Evolutionary conservation across 2,888 invertebrate species (phyloP), one percentile per base, ranked within the genome.

Genomic region (Volucella inflata): DNA sequence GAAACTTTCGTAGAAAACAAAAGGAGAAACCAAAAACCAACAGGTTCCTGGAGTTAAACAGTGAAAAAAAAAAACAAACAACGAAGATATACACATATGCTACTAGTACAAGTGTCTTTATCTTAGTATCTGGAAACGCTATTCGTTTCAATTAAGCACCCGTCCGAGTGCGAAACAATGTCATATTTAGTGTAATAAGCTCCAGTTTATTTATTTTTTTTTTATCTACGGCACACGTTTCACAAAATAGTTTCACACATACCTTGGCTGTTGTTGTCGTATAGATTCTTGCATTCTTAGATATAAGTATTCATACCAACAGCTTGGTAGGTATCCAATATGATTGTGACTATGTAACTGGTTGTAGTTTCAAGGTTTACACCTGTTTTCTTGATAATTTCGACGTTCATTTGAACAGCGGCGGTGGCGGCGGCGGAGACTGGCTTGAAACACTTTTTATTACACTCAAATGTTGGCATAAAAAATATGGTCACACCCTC

Each of bases 301-400:
- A 30, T 30, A 30, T 30, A 6, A 30, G 1, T 30, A 6, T 6
- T 30, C 4, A 6, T 30, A n/a, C 6, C 16, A 59, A 51, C 42
- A 53, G 53, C 53, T 44, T 44, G 12, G 44, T 40, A 16, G 2
- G 1, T 50, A 11, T 14, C 21, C 40, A 11, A n/a, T 50, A 42
- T 50, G 48, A 55, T 6, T 65, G n/a, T n/a, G 48, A 55, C 70
- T 79, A 71, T 84, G 70, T 74, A 83, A 83, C 78, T 75, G 55
- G 79, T 84, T 84, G 75, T 44, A 76, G 59, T 84, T 84, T 84
- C 84, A 84, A 84, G 84, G 84, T 84, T 80, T 84, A 76, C 67
- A 79, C 65, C 68, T 84, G 74, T 80, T 62, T 50, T 57, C 11
- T 55, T 59, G 60, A 38, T 44, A 60, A 17, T 55, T 46, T 16